Evolutionary conservation across 2,888 invertebrate species (phyloP).

Genomic region (Plagiodera versicolora): DNA sequence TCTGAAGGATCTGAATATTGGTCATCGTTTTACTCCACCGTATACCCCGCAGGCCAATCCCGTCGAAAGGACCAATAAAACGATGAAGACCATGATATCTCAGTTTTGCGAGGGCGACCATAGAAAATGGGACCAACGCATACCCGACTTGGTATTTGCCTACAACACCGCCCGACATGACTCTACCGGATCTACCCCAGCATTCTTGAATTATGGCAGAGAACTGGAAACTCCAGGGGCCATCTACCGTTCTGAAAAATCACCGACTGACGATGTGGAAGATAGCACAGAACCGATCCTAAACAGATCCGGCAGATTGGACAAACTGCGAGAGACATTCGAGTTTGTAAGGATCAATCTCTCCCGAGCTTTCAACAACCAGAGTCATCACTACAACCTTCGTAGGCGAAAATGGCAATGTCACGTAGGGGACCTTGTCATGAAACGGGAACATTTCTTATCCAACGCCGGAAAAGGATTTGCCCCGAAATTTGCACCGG

Average conservation of each 20-base stretch:
- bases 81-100: slow-evolving; percentile 44
- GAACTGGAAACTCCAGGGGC: neutral
- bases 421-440: neutral
- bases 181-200: slow-evolving; percentile 35
- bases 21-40: slow-evolving; percentile 22
- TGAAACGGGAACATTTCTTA: neutral
- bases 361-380: neutral
- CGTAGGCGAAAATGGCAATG: neutral
- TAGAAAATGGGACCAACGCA: slow-evolving; percentile 34
- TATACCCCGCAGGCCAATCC: slow-evolving; percentile 45
- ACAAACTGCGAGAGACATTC: neutral
- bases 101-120: slow-evolving; percentile 40
- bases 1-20: neutral
- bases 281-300: neutral
- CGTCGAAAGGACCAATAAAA: slow-evolving; percentile 42
- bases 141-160: slow-evolving; percentile 37
- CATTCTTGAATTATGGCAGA: slow-evolving; percentile 34
- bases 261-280: neutral
- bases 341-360: neutral
- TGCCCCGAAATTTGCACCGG: slow-evolving; percentile 1
- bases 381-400: neutral
- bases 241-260: neutral
- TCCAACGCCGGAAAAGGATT: neutral
- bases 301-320: neutral
- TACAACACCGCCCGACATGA: slow-evolving; percentile 37